Evolutionary conservation across 2,888 invertebrate genomes (phyloP).

Genomic region (Zhengitettix transpicula): DNA sequence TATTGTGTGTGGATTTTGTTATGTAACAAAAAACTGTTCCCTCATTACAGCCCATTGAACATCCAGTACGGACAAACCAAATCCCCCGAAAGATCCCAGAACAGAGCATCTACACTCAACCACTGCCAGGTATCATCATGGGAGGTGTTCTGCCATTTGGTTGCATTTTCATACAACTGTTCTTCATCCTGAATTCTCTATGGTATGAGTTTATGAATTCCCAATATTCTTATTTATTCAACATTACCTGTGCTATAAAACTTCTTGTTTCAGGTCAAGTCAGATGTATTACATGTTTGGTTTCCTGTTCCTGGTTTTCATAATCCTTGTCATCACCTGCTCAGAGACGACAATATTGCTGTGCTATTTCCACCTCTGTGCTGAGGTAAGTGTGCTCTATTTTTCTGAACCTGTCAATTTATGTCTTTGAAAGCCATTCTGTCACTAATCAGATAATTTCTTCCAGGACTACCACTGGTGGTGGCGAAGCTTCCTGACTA

Average conservation of each 20-base stretch:
- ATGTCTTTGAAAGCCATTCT: neutral
- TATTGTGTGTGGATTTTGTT: too few species aligned
- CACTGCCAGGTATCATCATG: slow-evolving; percentile 91
- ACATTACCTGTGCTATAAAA: neutral
- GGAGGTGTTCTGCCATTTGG: slow-evolving; percentile 97
- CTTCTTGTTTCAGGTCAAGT: slow-evolving; percentile 37
- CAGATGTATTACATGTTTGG: slow-evolving; percentile 99
- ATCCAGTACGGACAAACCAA: slow-evolving; percentile 96
- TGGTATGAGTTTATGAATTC: slow-evolving; percentile 41
- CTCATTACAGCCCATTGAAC: slow-evolving; percentile 67
- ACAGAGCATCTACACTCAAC: slow-evolving; percentile 93
- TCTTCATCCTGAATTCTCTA: slow-evolving; percentile 95
- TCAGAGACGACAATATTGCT: slow-evolving; percentile 97
- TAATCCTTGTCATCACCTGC: slow-evolving; percentile 94
- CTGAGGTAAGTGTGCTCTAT: slow-evolving; percentile 47
- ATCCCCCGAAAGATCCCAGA: slow-evolving; percentile 98
- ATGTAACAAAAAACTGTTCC: neutral
- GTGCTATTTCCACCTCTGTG: slow-evolving; percentile 98
- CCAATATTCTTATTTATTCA: slow-evolving; percentile 13
- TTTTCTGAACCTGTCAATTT: neutral
- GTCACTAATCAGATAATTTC: neutral
- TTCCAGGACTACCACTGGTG: slow-evolving; percentile 94
- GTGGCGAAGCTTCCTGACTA: slow-evolving; percentile 94
- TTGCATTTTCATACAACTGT: slow-evolving; percentile 95
- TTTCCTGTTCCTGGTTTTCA: slow-evolving; percentile 91